phyloP scores from a whole-genome alignment of 2,888 invertebrate species.

The Pyrrhia umbra region DNA sequence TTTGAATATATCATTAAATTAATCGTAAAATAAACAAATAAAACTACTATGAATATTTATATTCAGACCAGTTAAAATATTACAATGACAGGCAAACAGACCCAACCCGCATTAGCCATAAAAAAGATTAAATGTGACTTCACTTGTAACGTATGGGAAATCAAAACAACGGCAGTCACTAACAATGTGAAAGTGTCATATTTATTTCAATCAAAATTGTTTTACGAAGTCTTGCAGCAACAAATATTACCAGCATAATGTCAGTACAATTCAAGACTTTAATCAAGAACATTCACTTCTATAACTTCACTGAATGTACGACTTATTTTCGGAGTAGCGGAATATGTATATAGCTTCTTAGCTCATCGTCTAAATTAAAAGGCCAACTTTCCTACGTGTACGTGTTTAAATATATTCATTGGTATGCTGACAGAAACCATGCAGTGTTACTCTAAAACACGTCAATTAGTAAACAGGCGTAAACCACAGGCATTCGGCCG shows the following conservation, averaged over 20 bases:
- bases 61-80: slow-evolving; percentile 47
- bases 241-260: slow-evolving; percentile 12
- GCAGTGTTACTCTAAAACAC: slow-evolving; percentile 83
- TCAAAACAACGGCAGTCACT: slow-evolving; percentile 34
- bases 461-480: slow-evolving; percentile 84
- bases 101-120: slow-evolving; percentile 46
- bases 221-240: slow-evolving; percentile 8
- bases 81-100: slow-evolving; percentile 33
- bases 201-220: slow-evolving; percentile 8
- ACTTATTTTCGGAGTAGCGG: slow-evolving; percentile 24
- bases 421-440: slow-evolving; percentile 75
- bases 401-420: slow-evolving; percentile 69
- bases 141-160: slow-evolving; percentile 39
- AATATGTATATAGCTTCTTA: slow-evolving; percentile 37
- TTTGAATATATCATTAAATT: slow-evolving; percentile 46
- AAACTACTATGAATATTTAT: slow-evolving; percentile 47
- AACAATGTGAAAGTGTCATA: slow-evolving; percentile 3
- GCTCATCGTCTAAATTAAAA: slow-evolving; percentile 46
- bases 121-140: slow-evolving; percentile 46
- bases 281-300: slow-evolving; percentile 44
- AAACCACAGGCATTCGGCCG: slow-evolving; percentile 82
- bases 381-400: slow-evolving; percentile 47
- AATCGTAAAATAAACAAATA: slow-evolving; percentile 55
- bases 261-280: slow-evolving; percentile 23
- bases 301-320: slow-evolving; percentile 24